These are phyloP conservation scores for Armadillidium nasatum DNA, from an alignment of 1,140 invertebrate species.

Conservation along the genomic window DNA sequence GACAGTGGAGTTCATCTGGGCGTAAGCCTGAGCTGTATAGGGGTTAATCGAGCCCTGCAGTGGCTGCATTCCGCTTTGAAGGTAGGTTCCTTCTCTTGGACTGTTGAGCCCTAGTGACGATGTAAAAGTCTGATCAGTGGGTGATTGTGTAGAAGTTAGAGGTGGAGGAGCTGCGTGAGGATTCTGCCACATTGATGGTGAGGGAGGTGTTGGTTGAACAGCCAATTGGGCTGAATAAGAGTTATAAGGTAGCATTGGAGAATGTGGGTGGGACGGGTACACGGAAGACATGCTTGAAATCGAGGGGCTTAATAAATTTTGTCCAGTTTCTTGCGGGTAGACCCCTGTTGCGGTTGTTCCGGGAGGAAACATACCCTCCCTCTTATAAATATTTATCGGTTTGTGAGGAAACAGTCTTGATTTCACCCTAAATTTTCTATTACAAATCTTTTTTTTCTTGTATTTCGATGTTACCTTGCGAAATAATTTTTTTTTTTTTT, in stretches of 20 bases:
- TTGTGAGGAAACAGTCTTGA: background rate
- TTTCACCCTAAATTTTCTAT: background rate
- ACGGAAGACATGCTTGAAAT: constrained; percentile 24
- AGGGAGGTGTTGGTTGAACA: constrained; percentile 40
- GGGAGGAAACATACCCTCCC: constrained; percentile 38
- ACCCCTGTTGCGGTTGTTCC: constrained; percentile 35
- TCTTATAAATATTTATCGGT: background rate
- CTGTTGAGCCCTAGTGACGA: constrained; percentile 39
- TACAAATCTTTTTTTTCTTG: background rate
- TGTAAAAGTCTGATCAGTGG: constrained; percentile 40
- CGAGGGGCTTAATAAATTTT: constrained; percentile 40
- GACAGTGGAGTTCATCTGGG: constrained; percentile 38
- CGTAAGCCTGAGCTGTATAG: constrained; percentile 38
- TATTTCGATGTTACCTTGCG: background rate
- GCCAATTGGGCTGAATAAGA: constrained; percentile 41
- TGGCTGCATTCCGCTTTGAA: constrained; percentile 33
- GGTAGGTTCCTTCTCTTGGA: constrained; percentile 33
- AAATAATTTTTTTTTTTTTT: background rate
- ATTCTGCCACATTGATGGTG: constrained; percentile 42
- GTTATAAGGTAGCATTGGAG: constrained; percentile 43
- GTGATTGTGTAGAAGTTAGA: constrained; percentile 34
- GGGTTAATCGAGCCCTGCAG: constrained; percentile 37
- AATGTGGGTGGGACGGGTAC: constrained; percentile 39
- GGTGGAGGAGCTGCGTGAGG: constrained; percentile 35
- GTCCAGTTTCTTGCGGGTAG: constrained; percentile 39